A percentile compares a stretch with the other conserved stretches of the same genome.
phyloP scores from a whole-genome alignment of 53 echinoderm and acorn worm species.

The Arbacia lixula region DNA sequence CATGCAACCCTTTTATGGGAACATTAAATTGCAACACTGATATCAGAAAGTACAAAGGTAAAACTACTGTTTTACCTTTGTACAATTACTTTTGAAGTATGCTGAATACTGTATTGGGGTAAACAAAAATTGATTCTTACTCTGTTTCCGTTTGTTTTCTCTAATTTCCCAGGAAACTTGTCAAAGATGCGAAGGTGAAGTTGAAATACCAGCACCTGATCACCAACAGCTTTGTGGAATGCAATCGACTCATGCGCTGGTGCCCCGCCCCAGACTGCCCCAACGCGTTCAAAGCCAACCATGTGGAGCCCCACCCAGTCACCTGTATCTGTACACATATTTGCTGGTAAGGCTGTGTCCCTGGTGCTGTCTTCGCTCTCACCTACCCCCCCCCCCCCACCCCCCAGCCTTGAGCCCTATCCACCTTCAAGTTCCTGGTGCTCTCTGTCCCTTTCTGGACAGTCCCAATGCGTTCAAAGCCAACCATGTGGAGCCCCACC shows the following conservation, averaged over 20 bases:
- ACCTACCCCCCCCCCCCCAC: background rate
- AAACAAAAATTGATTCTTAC: background rate
- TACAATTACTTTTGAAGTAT: too few species aligned
- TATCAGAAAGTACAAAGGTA: too few species aligned
- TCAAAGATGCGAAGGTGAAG: slow-evolving; percentile 96
- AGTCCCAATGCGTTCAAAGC: slow-evolving; percentile 92
- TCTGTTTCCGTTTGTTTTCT: background rate
- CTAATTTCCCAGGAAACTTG: slow-evolving; percentile 72
- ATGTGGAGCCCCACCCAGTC: slow-evolving; percentile 85
- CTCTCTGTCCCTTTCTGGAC: slow-evolving; percentile 91
- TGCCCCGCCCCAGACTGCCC: slow-evolving; percentile 99
- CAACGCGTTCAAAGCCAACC: slow-evolving; percentile 91
- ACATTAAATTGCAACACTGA: background rate
- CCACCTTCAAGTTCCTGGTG: slow-evolving; percentile 90
- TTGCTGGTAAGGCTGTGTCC: slow-evolving; percentile 77
- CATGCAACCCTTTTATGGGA: background rate
- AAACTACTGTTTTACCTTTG: too few species aligned
- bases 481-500: slow-evolving; percentile 79
- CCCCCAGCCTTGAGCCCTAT: slow-evolving; percentile 62
- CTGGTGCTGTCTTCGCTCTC: too few species aligned
- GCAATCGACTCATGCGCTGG: slow-evolving; percentile 98
- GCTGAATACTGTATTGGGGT: too few species aligned
- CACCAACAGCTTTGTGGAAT: slow-evolving; percentile 98
- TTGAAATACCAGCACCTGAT: slow-evolving; percentile 99
- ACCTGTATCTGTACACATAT: slow-evolving; percentile 86